Conservation (phyloP, 2,113 vertebrate genomes). For the Microcebus murinus region DNA sequence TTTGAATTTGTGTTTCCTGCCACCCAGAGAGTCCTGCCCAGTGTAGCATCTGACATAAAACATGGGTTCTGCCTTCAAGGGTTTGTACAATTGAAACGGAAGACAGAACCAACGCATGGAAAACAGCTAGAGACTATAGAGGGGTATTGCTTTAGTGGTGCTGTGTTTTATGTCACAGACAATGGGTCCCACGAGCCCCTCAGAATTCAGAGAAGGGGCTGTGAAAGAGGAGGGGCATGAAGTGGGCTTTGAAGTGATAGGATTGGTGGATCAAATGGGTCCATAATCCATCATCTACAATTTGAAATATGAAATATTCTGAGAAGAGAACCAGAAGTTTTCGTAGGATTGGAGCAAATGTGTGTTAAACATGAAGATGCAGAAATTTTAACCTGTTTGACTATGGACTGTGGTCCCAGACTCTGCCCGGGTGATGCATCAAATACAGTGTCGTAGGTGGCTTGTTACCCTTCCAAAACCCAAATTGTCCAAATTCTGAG, state of each 20-base stretch:
- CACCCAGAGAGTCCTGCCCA: not conserved
- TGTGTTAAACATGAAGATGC: not conserved
- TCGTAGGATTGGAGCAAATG: not conserved
- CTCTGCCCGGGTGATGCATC: no score
- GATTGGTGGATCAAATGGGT: not conserved
- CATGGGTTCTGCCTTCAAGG: not conserved
- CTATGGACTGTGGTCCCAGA: not conserved
- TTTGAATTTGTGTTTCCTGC: not conserved
- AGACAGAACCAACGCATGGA: not conserved
- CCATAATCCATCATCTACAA: not conserved
- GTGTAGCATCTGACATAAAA: not conserved
- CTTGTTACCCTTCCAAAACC: not conserved
- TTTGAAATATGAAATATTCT: not conserved
- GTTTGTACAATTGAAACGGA: not conserved
- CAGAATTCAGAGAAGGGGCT: not conserved
- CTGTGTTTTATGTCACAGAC: not conserved
- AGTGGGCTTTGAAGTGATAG: not conserved
- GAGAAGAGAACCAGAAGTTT: not conserved
- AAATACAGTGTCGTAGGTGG: not conserved
- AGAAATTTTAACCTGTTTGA: not conserved
- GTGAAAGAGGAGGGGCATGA: not conserved
- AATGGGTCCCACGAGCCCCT: not conserved
- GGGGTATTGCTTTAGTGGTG: no score
- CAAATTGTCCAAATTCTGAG: not conserved
- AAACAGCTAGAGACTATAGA: not conserved